Evolutionary conservation across 2,113 vertebrate genomes (phyloP), one percentile per base, ranked within the genome.

Genomic region (Zosterops hypoxanthus): DNA sequence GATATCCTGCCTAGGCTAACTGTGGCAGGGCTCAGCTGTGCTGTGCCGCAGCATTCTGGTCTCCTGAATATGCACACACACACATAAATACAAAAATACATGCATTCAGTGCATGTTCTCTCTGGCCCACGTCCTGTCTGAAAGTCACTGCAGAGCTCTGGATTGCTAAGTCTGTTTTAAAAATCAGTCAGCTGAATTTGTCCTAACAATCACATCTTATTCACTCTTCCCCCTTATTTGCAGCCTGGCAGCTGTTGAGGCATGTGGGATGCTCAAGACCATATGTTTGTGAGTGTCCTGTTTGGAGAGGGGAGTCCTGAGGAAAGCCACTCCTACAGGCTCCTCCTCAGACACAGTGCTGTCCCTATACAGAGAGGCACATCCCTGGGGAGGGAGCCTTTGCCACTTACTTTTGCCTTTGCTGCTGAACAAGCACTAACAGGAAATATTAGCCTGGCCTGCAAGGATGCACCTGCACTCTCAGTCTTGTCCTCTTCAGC

Each of bases 351-450:
- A 15, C 12, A 33, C 18, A 53, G 29, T 0, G 0, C 57, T 77
- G 22, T 12, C 21, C 53, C 41, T 77, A 11, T 5, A 50, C 6
- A 7, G 47, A 87, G n/a, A 53, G 16, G 13, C 0, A 0, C 33
- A 21, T 57, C 46, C 36, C 18, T 18, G 15, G 6, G 24, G 33
- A 46, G 4, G 25, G 8, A 61, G 34, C 20, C 23, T 47, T 65
- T 53, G 34, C 6, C 31, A 25, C 26, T 80, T 31, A 26, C 24
- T 86, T 86, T 75, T 64, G 75, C 21, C 20, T 56, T 77, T 1
- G 0, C 39, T 70, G 28, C 52, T 73, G 47, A 86, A 39, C 15
- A 59, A 73, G 23, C 4, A 42, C 7, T 59, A 42, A 28, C 14
- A 53, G 55, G 70, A 89, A 82, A 59, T 36, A 39, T 5, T 63